Evolutionary conservation across 2,113 vertebrate genomes (phyloP).

Genomic region (Dascyllus trimaculatus): DNA sequence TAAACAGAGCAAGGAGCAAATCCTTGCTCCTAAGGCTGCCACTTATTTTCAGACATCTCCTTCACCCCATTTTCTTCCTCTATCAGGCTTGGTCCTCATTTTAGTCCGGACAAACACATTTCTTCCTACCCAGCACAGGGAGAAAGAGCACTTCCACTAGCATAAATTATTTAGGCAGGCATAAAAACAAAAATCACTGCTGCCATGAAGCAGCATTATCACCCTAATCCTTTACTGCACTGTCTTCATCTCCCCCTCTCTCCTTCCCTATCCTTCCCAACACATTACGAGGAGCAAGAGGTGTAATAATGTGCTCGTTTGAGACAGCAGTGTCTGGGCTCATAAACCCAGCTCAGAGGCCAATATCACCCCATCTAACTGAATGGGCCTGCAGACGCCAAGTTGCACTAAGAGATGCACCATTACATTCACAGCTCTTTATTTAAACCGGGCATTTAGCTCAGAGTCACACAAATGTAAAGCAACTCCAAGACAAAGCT

Average conservation of each 20-base stretch:
- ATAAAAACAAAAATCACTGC: constrained; percentile 84
- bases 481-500: background rate
- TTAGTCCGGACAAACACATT: background rate
- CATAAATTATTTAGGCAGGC: constrained; percentile 24
- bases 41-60: background rate
- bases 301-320: constrained; percentile 61
- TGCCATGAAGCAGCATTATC: constrained; percentile 23
- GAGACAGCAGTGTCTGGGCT: constrained; percentile 51
- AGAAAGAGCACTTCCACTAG: background rate
- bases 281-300: constrained; percentile 87
- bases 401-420: constrained; percentile 22
- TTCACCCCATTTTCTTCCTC: background rate
- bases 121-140: background rate
- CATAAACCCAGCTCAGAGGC: constrained; percentile 62
- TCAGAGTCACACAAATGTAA: background rate
- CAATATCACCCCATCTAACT: constrained; percentile 44
- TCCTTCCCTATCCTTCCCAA: constrained; percentile 73
- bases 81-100: background rate
- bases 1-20: background rate
- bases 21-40: too few species aligned
- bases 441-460: constrained; percentile 37
- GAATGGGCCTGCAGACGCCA: constrained; percentile 44
- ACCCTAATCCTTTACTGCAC: constrained; percentile 4
- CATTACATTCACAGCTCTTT: constrained; percentile 44
- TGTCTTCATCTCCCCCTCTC: constrained; percentile 10